phyloP scores from a whole-genome alignment of 2,797 vertebrate genomes.

The Sandelia bainsii region DNA sequence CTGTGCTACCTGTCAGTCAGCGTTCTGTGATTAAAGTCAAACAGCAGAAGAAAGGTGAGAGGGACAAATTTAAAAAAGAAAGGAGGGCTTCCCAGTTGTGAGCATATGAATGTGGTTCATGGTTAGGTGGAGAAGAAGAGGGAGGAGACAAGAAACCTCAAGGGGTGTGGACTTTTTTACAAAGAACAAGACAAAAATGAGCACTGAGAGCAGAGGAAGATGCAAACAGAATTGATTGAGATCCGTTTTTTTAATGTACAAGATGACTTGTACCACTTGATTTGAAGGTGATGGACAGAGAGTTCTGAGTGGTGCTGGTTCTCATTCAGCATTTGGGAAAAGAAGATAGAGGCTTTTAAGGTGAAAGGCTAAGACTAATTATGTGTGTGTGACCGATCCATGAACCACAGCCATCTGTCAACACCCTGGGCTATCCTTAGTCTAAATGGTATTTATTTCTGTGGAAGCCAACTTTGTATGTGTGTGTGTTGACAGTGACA shows the following conservation, averaged over 20 bases:
- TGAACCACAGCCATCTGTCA: slow-evolving; percentile 75
- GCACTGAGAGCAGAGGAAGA: slow-evolving; percentile 20
- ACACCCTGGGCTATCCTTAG: slow-evolving; percentile 63
- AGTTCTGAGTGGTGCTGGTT: slow-evolving; percentile 28
- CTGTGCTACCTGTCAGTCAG: slow-evolving; percentile 61
- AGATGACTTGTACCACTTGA: slow-evolving; percentile 33
- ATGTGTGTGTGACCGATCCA: slow-evolving; percentile 54
- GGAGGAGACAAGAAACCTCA: slow-evolving; percentile 48
- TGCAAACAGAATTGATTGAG: slow-evolving; percentile 41
- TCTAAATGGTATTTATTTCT: slow-evolving; percentile 63
- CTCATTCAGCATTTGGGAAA: slow-evolving; percentile 26
- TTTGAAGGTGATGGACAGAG: slow-evolving; percentile 25
- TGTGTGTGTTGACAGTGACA: slow-evolving; percentile 42
- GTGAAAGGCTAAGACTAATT: slow-evolving; percentile 35
- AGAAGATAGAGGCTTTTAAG: slow-evolving; percentile 18
- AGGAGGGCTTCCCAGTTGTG: slow-evolving; percentile 43
- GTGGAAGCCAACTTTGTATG: slow-evolving; percentile 42
- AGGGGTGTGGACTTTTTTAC: slow-evolving; percentile 67
- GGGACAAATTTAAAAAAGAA: slow-evolving; percentile 24
- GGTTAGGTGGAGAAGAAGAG: slow-evolving; percentile 46
- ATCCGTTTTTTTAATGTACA: slow-evolving; percentile 27
- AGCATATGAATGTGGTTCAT: slow-evolving; percentile 63
- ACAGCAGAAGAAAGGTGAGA: slow-evolving; percentile 27
- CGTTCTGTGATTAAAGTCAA: slow-evolving; percentile 49
- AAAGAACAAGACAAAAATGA: slow-evolving; percentile 39